Conservation (phyloP, 23 tunicate genomes). For the Halocynthia roretzi region DNA sequence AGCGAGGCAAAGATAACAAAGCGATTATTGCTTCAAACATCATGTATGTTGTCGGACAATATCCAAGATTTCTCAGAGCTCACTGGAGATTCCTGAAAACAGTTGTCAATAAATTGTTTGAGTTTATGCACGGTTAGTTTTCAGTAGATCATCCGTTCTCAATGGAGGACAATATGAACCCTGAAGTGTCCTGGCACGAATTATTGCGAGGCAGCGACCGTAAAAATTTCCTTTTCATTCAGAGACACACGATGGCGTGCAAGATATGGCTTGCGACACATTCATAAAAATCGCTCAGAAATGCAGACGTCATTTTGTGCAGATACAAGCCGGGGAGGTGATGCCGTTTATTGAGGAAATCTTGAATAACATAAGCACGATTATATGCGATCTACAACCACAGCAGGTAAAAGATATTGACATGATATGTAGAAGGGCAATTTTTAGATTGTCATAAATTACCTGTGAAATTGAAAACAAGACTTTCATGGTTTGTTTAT, state of each 20-base stretch:
- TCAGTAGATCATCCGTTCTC: background rate
- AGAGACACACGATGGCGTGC: constrained; percentile 99
- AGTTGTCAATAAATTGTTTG: constrained; percentile 98
- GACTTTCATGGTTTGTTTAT: too few species aligned
- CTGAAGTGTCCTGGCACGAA: too few species aligned
- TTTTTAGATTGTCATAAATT: too few species aligned
- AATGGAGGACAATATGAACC: too few species aligned
- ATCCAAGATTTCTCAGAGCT: constrained; percentile 96
- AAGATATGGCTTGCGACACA: constrained; percentile 99
- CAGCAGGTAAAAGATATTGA: constrained; percentile 62
- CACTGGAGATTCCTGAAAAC: constrained; percentile 99
- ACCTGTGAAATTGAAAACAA: too few species aligned
- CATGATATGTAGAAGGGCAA: too few species aligned
- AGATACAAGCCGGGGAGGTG: constrained; percentile 96
- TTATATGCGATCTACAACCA: constrained; percentile 98
- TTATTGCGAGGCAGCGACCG: too few species aligned
- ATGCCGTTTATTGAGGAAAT: constrained; percentile 99
- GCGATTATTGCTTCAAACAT: constrained; percentile 99
- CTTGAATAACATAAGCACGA: constrained; percentile 73
- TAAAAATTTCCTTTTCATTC: background rate
- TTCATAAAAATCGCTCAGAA: constrained; percentile 99
- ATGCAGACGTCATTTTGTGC: constrained; percentile 95
- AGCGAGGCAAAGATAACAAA: constrained; percentile 99
- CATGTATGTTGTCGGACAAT: constrained; percentile 99
- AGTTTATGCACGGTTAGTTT: constrained; percentile 95